Evolutionary conservation across 2,113 vertebrate species (phyloP).

Genomic region (Myodes glareolus): DNA sequence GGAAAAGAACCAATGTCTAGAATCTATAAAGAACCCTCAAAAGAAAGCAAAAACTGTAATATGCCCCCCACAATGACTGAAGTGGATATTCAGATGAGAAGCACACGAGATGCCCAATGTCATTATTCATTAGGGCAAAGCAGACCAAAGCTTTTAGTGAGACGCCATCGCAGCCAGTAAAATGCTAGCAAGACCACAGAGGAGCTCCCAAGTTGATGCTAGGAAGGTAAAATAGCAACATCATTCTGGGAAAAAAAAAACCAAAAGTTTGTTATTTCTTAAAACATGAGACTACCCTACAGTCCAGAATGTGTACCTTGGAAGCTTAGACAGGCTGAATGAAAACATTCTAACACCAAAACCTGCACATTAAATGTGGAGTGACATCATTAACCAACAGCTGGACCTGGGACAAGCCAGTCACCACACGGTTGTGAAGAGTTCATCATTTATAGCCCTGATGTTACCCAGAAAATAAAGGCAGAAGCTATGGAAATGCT

Average conservation of each 20-base stretch:
- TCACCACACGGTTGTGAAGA: background rate
- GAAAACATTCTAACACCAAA: constrained; percentile 41
- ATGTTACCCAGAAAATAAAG: background rate
- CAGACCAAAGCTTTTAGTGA: background rate
- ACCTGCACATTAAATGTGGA: background rate
- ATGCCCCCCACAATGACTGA: background rate
- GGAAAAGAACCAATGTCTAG: background rate
- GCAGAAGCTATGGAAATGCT: background rate
- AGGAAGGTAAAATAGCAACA: background rate
- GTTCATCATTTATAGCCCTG: background rate
- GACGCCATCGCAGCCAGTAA: background rate
- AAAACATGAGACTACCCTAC: constrained; percentile 5
- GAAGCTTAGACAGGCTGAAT: background rate
- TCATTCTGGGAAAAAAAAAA: background rate
- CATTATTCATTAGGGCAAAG: background rate
- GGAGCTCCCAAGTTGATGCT: background rate
- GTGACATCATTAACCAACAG: background rate
- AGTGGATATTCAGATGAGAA: background rate
- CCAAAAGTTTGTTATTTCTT: constrained; percentile 5
- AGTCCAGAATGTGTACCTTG: background rate
- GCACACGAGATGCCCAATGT: background rate
- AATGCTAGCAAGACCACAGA: background rate
- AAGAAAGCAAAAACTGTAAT: background rate
- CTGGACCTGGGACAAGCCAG: background rate
- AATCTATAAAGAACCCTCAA: background rate